Percentiles rank a stretch among this genome's conserved stretches.
Evolutionary conservation across 64 coral and sea anemone genomes (phyloP).

Genomic region (Exaiptasia diaphana): DNA sequence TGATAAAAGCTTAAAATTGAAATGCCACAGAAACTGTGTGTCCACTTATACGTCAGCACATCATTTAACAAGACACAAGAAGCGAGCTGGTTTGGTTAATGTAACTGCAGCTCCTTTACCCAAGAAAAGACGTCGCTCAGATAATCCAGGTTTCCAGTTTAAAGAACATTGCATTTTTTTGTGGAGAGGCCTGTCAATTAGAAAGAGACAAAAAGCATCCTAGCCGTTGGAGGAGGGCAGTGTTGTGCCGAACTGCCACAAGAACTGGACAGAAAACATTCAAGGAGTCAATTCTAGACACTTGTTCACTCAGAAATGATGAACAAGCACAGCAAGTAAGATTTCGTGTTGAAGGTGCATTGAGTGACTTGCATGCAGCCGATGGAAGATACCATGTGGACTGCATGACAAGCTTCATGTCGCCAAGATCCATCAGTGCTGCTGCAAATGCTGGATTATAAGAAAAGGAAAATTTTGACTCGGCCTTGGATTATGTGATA

Average conservation of each 20-base stretch:
- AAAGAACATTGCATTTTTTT: conserved; percentile 63
- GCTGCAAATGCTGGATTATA: conserved; percentile 12
- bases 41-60: conserved; percentile 58
- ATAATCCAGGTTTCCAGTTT: conserved; percentile 24
- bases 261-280: conserved; percentile 32
- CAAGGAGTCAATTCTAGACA: conserved; percentile 47
- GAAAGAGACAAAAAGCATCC: conserved; percentile 65
- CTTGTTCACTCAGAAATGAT: conserved; percentile 42
- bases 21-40: conserved; percentile 50
- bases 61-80: conserved; percentile 38
- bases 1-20: conserved; percentile 42
- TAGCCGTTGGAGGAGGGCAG: conserved; percentile 44
- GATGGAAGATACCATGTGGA: conserved; percentile 52
- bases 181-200: conserved; percentile 41
- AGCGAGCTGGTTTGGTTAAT: conserved; percentile 15
- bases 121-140: conserved; percentile 19
- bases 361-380: conserved; percentile 58
- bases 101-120: not conserved
- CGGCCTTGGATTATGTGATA: conserved; percentile 35
- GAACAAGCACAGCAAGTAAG: conserved; percentile 37
- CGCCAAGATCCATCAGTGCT: conserved; percentile 29
- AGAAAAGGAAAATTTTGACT: conserved; percentile 28
- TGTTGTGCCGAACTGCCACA: conserved; percentile 35
- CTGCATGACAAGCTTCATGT: conserved; percentile 57
- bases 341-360: conserved; percentile 62